phyloP scores from a whole-genome alignment of 2,797 vertebrate genomes.

The Trachurus trachurus region DNA sequence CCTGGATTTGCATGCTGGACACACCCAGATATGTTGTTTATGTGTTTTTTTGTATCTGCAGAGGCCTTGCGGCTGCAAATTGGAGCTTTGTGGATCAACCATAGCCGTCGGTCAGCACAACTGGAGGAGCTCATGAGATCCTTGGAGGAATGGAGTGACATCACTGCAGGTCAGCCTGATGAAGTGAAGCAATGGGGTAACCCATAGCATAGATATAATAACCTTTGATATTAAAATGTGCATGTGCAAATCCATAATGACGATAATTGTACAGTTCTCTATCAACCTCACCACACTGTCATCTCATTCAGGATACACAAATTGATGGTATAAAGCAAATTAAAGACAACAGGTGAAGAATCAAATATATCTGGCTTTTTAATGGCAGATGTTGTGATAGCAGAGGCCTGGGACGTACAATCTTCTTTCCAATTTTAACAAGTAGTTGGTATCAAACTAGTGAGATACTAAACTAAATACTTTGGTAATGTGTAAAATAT shows the following conservation, averaged over 20 bases:
- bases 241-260: not conserved
- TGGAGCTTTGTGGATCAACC: slow-evolving; percentile 81
- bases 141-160: slow-evolving; percentile 85
- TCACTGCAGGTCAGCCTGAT: slow-evolving; percentile 75
- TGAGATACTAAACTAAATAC: too few species aligned
- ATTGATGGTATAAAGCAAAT: not conserved
- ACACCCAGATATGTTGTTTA: not conserved
- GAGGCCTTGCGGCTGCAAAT: slow-evolving; percentile 89
- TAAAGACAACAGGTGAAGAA: not conserved
- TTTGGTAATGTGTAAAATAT: too few species aligned
- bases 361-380: not conserved
- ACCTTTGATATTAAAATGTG: too few species aligned
- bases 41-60: slow-evolving; percentile 71
- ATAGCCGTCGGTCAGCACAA: slow-evolving; percentile 80
- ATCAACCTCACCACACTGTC: not conserved
- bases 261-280: not conserved
- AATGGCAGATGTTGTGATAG: not conserved
- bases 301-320: not conserved
- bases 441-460: too few species aligned
- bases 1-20: not conserved
- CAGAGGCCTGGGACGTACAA: not conserved
- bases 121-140: slow-evolving; percentile 87
- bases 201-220: too few species aligned
- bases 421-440: too few species aligned
- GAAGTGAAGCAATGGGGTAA: slow-evolving; percentile 63